Percentiles rank a stretch among this genome's conserved stretches.
These are phyloP conservation scores for Trialeurodes vaporariorum DNA, from an alignment of 1,140 invertebrate species.

Conservation along the genomic window DNA sequence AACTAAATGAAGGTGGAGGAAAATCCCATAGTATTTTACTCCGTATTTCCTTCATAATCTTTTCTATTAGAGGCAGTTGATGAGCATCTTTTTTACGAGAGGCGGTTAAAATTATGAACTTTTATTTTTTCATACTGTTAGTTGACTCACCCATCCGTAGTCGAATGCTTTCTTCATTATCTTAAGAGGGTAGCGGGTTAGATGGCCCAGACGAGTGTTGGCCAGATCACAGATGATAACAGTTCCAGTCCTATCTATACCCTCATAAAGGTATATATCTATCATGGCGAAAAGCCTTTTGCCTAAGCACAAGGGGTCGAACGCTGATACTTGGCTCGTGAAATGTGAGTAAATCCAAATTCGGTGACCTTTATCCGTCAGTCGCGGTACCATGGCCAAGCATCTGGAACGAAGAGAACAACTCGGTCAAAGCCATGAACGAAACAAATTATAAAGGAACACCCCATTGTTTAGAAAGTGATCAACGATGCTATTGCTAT, in stretches of 20 bases:
- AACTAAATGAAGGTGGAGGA: background rate
- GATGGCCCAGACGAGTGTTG: slow-evolving; percentile 9
- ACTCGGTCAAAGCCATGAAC: no score
- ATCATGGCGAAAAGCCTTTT: slow-evolving; percentile 10
- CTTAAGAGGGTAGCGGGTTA: slow-evolving; percentile 12
- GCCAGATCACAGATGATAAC: slow-evolving; percentile 6
- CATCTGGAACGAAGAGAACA: no score
- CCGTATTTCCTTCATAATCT: no score
- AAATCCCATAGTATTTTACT: no score
- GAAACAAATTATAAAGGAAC: no score
- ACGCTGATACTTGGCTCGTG: background rate
- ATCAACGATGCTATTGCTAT: no score
- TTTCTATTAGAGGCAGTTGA: no score
- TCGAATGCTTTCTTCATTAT: slow-evolving; percentile 13
- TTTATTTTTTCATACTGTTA: no score
- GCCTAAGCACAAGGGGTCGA: slow-evolving; percentile 9
- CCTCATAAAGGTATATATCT: slow-evolving; percentile 9
- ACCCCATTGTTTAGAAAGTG: no score
- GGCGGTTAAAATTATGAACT: no score
- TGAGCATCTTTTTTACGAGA: no score
- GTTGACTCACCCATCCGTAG: slow-evolving; percentile 16
- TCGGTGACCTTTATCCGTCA: slow-evolving; percentile 9
- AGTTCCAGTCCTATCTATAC: slow-evolving; percentile 4
- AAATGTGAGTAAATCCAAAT: slow-evolving; percentile 7
- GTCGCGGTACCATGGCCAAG: background rate